Conservation (phyloP, 2,113 vertebrate species). For the Megalops atlanticus region DNA sequence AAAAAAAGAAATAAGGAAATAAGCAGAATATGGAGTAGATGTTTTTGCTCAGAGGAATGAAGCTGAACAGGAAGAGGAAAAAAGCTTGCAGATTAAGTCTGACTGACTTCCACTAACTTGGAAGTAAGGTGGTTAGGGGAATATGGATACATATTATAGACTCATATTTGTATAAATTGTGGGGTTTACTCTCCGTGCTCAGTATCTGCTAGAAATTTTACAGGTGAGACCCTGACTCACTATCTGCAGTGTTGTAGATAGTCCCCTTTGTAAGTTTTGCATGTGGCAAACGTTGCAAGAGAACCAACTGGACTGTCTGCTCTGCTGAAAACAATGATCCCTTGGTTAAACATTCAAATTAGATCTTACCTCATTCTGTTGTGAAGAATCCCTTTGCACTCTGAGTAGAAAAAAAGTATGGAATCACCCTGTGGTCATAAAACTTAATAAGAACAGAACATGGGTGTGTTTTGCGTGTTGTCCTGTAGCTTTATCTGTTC, state of each 20-base stretch:
- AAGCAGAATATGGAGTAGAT: too few relatives aligned
- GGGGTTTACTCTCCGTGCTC: too few relatives aligned
- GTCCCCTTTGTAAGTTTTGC: conserved; percentile 31
- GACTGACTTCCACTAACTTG: too few relatives aligned
- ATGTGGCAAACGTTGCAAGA: conserved; percentile 19
- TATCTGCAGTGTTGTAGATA: not conserved
- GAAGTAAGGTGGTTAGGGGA: too few relatives aligned
- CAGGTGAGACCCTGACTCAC: not conserved
- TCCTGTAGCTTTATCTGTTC: not conserved
- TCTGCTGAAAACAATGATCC: conserved; percentile 9
- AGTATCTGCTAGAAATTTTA: not conserved
- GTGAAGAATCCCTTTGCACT: not conserved
- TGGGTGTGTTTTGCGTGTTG: not conserved
- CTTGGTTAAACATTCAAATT: conserved; percentile 40
- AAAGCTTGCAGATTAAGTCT: too few relatives aligned
- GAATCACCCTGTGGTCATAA: not conserved
- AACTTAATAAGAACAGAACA: not conserved
- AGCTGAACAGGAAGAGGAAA: too few relatives aligned
- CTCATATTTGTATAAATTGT: too few relatives aligned
- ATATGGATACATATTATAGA: too few relatives aligned
- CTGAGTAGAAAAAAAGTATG: not conserved
- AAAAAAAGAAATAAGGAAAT: too few relatives aligned
- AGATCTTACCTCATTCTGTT: not conserved
- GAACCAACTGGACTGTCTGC: not conserved
- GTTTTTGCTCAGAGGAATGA: too few relatives aligned